Evolutionary conservation across 2,113 vertebrate genomes (phyloP).

Genomic region (Pontoporia blainvillei): DNA sequence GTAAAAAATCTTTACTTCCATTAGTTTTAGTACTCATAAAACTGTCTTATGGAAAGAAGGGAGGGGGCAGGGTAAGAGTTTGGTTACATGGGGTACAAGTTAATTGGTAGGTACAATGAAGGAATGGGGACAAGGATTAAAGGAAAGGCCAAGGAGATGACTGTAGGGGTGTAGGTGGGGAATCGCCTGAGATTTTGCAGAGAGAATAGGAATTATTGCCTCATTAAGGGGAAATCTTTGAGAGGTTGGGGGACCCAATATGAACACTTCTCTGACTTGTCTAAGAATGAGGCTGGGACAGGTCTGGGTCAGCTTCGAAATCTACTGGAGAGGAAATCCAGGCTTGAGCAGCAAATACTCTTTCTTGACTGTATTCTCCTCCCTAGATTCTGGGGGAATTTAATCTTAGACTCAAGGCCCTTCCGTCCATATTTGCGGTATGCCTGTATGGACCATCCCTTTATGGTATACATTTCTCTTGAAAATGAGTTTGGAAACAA

Average conservation of each 20-base stretch:
- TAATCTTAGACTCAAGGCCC: not conserved
- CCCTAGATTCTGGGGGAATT: not conserved
- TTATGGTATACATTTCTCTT: not conserved
- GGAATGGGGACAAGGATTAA: not conserved
- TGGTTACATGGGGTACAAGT: not conserved
- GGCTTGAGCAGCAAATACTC: not conserved
- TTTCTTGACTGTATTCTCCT: not conserved
- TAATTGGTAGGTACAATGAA: not conserved
- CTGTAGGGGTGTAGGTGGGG: not conserved
- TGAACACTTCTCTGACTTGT: not conserved
- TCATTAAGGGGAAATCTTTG: not conserved
- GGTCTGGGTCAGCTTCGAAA: not conserved
- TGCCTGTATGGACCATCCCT: not conserved
- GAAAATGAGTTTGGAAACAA: slow-evolving; percentile 23
- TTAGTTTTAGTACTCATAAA: slow-evolving; percentile 6
- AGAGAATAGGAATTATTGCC: not conserved
- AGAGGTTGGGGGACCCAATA: not conserved
- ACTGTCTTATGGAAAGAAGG: not conserved
- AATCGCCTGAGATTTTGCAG: not conserved
- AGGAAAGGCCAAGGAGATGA: not conserved
- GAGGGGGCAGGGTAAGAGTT: not conserved
- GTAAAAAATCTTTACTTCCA: not conserved
- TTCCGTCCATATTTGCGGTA: not conserved
- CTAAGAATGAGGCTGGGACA: not conserved
- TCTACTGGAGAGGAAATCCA: not conserved